phyloP scores from a whole-genome alignment of 2,797 vertebrate species.

The Phrynocephalus vlangalii region DNA sequence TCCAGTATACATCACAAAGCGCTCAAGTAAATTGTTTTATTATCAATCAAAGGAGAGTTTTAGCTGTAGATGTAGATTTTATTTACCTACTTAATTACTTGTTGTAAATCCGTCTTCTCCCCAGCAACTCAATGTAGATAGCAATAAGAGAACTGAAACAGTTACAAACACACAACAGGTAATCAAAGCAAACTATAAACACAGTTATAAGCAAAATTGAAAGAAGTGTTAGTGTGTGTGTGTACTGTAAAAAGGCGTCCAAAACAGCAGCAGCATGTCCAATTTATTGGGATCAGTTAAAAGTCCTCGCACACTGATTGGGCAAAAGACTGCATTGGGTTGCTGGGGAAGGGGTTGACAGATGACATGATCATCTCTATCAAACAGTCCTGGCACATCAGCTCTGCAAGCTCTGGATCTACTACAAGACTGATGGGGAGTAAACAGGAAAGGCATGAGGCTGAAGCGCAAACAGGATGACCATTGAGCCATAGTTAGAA shows the following conservation, averaged over 20 bases:
- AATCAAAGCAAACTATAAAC: background rate
- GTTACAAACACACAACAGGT: too few relatives aligned
- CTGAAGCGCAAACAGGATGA: too few relatives aligned
- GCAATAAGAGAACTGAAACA: too few relatives aligned
- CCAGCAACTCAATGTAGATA: too few relatives aligned
- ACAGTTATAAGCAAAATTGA: background rate
- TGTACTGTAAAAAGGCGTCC: background rate
- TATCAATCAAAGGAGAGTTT: too few relatives aligned
- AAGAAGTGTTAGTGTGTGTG: background rate
- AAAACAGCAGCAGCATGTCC: background rate
- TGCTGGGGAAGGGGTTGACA: background rate
- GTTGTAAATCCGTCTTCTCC: too few relatives aligned
- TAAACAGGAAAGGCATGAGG: background rate
- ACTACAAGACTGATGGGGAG: background rate
- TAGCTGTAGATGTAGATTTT: too few relatives aligned
- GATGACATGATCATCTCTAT: background rate
- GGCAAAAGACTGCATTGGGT: background rate
- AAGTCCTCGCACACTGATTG: too few relatives aligned
- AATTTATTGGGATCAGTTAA: background rate
- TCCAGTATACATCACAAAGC: too few relatives aligned
- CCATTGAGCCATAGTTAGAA: too few relatives aligned
- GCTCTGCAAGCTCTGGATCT: background rate
- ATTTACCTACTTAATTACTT: too few relatives aligned
- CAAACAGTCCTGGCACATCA: background rate
- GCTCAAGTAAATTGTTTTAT: too few relatives aligned